phyloP scores from a whole-genome alignment of 2,797 vertebrate species.

The Gymnodraco acuticeps region DNA sequence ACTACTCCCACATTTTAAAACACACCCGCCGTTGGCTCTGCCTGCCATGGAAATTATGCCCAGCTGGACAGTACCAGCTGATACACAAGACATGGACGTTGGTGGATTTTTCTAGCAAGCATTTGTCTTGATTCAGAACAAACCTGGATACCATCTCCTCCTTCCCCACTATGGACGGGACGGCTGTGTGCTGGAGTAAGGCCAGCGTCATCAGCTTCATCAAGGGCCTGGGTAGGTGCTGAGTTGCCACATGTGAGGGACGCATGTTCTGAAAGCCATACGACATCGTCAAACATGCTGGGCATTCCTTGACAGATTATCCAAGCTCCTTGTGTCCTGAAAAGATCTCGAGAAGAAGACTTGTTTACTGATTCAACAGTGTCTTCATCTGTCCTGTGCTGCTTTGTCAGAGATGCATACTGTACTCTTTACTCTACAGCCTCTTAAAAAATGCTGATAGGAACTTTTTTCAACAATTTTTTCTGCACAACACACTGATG shows the following conservation, averaged over 20 bases:
- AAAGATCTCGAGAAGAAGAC: conserved; percentile 32
- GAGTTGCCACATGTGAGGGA: conserved; percentile 37
- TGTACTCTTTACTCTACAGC: not conserved
- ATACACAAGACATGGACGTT: conserved; percentile 58
- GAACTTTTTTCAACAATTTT: not conserved
- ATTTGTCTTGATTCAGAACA: conserved; percentile 55
- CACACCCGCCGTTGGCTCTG: conserved; percentile 57
- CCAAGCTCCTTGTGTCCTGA: conserved; percentile 32
- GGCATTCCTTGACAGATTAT: conserved; percentile 50
- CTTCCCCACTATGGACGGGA: conserved; percentile 90
- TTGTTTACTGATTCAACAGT: not conserved
- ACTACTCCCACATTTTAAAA: conserved; percentile 66
- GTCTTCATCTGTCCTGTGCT: conserved; percentile 12
- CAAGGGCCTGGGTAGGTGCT: conserved; percentile 91
- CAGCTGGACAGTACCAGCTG: conserved; percentile 53
- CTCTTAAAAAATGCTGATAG: not conserved
- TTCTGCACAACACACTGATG: not conserved
- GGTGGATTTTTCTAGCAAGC: conserved; percentile 61
- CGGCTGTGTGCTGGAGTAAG: conserved; percentile 93
- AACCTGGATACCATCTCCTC: conserved; percentile 70
- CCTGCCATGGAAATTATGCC: conserved; percentile 70
- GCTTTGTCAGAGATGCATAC: conserved; percentile 3
- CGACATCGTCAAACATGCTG: conserved; percentile 45
- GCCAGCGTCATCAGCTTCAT: conserved; percentile 95
- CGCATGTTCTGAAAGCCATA: conserved; percentile 52